Evolutionary conservation across 2,113 vertebrate genomes (phyloP), one percentile per base, ranked within the genome.

Genomic region (Pyxicephalus adspersus): DNA sequence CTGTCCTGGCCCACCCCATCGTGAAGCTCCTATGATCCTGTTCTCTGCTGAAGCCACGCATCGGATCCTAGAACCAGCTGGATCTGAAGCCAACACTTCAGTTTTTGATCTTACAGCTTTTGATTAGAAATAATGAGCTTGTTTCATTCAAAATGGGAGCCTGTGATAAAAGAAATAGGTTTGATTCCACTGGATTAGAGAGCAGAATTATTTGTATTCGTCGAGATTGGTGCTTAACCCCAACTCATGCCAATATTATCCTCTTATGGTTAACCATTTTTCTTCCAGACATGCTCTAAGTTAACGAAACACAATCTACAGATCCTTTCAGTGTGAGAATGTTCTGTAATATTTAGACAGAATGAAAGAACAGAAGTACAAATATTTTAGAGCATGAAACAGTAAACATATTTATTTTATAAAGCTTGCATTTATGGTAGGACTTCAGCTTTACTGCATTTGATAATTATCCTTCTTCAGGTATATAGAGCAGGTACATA

Each of bases 121-220:
- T 96, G 95, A 96, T 96, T 96, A 96, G 95, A 96, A 95, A 95
- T 96, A 96, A 96, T 96, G 95, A 96, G 95, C 95, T 95, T 94
- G 94, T 96, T 96, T 96, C 95, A 96, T 96, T 96, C 95, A 96
- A 95, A 96, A 95, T 95, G 94, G 94, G 95, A 95, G 71, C 95
- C 93, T 96, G 91, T 96, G 95, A 96, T 96, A 95, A 95, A 94
- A 96, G 95, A 95, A 96, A 96, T 95, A 95, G 95, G 94, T 95
- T 95, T 96, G 95, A 96, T 96, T 94, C 95, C 95, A 95, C 95
- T 95, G 95, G 95, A 95, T 96, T 95, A 96, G 95, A 96, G 95
- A 93, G 93, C 94, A 93, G 94, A 96, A 95, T 95, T 96, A 95
- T 55, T 45, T 57, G 80, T 28, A n/a, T n/a, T n/a, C 29, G 29